Base-by-base conservation (phyloP, 2,113 vertebrate genomes). In the Ceyx cyanopectus region DNA sequence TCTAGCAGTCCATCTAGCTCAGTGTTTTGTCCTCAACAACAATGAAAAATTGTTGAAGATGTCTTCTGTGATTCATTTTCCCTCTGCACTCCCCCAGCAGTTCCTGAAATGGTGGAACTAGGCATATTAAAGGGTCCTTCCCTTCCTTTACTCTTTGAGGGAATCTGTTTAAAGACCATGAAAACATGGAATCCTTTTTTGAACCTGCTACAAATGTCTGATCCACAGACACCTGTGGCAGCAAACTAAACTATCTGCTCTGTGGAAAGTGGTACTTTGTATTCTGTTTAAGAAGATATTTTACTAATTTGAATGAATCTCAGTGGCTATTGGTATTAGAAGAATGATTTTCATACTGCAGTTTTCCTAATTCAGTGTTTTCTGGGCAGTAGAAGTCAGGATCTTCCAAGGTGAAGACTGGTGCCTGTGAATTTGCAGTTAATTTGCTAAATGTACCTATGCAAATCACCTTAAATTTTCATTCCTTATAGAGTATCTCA, bases 31-130 rank as follows among this genome's bases (percentile, higher is more conserved):
- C 53, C 13, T 17, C 27, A 48, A 1, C 1, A 2, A 54, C 70
- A 30, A 62, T 7, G 75, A 82, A 5, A 48, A 48, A 66, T n/a
- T 61, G 3, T 51, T 76, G 11, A 29, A 72, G 18, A 9, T 72
- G 45, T 12, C 54, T 87, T 93, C 83, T 83, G 56, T 41, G 9
- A 30, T 50, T 14, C 9, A 5, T 10, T 40, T 67, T 30, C 12
- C 8, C 7, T 9, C 26, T 29, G 3, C 19, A 12, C 1, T 3
- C 12, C 8, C 3, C 17, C 9, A 62, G 27, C 32, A 73, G n/a
- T n/a, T 16, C 13, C 24, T 3, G 1, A 76, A 86, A 24, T 1
- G 3, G 16, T 30, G 30, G 27, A 79, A 73, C 10, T 37, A 37
- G 23, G 17, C 19, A 4, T 45, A 18, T 43, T 63, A 80, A 12